These are phyloP conservation scores for Hoplodrina ambigua DNA, from an alignment of 2,888 invertebrate species.

Conservation along the genomic window DNA sequence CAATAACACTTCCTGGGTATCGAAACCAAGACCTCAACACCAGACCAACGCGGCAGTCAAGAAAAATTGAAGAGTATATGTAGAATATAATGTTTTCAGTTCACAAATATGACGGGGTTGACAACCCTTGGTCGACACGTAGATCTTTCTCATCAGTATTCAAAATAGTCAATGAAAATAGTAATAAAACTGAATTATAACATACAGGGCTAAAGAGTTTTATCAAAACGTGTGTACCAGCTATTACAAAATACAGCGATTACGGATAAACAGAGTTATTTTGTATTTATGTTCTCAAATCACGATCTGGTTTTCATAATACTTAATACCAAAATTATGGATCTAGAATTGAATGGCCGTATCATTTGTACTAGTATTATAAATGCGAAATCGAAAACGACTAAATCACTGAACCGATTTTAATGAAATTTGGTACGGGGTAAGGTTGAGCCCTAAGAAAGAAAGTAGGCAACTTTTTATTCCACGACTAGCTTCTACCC, in stretches of 20 bases:
- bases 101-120: no score
- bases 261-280: conserved; percentile 49
- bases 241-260: conserved; percentile 49
- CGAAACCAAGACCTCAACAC: no score
- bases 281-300: conserved; percentile 53
- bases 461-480: no score
- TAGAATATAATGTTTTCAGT: no score
- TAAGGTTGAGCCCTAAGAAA: no score
- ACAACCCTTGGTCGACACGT: background rate
- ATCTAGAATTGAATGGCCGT: conserved; percentile 28
- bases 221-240: conserved; percentile 41
- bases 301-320: conserved; percentile 57
- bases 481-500: no score
- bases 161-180: background rate
- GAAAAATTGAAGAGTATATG: no score
- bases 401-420: no score
- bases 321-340: conserved; percentile 25
- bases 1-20: no score
- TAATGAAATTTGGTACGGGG: no score
- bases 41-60: no score
- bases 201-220: conserved; percentile 8
- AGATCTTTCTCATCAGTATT: background rate
- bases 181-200: background rate
- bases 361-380: background rate
- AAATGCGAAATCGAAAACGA: no score